Base-by-base conservation (phyloP, 2,113 vertebrate genomes). In the Hippocampus abdominalis region DNA sequence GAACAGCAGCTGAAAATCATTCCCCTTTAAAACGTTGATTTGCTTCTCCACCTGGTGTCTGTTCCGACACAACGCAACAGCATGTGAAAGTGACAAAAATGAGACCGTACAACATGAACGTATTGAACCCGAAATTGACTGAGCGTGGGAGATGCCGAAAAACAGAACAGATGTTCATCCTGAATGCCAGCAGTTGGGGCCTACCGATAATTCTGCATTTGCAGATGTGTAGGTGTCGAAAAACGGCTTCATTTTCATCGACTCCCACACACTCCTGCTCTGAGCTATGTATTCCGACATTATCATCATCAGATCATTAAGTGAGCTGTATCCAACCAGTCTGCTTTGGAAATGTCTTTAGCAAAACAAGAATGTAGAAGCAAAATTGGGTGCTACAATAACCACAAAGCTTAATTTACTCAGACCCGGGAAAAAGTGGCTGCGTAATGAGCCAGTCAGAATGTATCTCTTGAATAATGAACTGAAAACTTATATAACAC, bases 221-320 rank as follows among this genome's bases (percentile, higher is more conserved):
- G 72, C 67, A 78, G 71, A 83, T 61, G 42, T 71, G 83, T 82
- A 78, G 81, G 80, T 78, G 81, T 85, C 66, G 27, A 46, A 70
- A 71, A 74, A 20, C 7, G 10, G 70, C 73, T 78, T 75, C 3
- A 81, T 88, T 84, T 87, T 70, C 82, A 84, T 76, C 20, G 54
- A 68, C 81, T 64, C 84, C 72, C 78, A 81, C 84, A 71, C 65
- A 36, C 64, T 39, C 67, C 56, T 71, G 74, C 80, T 70, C 59
- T 75, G 40, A 56, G 40, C 66, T 51, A 64, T 75, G 76, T 72
- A 76, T 76, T 66, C 56, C 64, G 49, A 18, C 8, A 11, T 77
- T 76, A 51, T 65, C 27, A n/a, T 76, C 71, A 62, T 27, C 66
- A 60, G 44, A 79, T 81, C 78, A 61, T 75, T 29, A 51, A 68